Conservation (phyloP, 2,888 invertebrate species). For the Agrotis exclamationis region DNA sequence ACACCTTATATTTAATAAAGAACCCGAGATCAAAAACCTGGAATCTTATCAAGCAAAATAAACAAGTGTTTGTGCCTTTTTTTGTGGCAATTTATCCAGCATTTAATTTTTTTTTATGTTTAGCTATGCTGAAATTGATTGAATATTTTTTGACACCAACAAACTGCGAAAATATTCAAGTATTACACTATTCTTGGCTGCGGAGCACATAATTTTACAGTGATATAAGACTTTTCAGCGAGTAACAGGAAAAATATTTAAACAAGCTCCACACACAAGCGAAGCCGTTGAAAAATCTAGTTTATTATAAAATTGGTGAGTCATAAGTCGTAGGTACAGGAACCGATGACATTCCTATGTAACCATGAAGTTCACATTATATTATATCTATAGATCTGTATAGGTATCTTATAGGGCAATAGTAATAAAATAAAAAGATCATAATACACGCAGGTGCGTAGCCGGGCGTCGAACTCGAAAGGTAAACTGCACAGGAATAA, state of each 20-base stretch:
- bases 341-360: constrained; percentile 32
- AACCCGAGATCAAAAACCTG: neutral
- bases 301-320: constrained; percentile 22
- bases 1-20: too few species aligned
- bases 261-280: constrained; percentile 1
- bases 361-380: constrained; percentile 37
- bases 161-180: neutral
- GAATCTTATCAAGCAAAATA: neutral
- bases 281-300: constrained; percentile 1
- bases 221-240: neutral
- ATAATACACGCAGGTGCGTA: constrained; percentile 44
- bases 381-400: constrained; percentile 9
- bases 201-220: neutral
- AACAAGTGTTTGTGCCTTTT: neutral
- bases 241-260: neutral
- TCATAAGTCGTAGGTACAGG: constrained; percentile 41
- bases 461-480: constrained; percentile 54
- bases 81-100: neutral
- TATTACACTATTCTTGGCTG: constrained; percentile 1
- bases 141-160: neutral
- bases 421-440: constrained; percentile 41
- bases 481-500: constrained; percentile 46
- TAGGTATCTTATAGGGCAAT: constrained; percentile 40
- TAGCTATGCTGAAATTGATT: neutral
- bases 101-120: neutral